Evolutionary conservation across 53 echinoderm and acorn worm genomes (phyloP), one percentile per base, ranked within the genome.

Genomic region (Holothuria scabra): DNA sequence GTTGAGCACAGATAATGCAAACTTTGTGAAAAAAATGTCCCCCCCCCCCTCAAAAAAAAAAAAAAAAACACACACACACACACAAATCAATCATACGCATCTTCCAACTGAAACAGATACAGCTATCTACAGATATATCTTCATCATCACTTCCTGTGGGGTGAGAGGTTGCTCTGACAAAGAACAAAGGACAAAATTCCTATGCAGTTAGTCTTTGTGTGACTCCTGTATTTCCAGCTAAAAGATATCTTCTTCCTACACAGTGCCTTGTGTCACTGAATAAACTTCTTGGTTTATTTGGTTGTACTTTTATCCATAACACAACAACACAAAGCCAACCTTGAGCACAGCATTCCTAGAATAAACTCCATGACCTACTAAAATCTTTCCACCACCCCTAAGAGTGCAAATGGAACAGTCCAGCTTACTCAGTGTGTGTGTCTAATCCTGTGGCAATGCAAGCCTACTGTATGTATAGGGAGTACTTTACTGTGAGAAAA

Each of bases 341-440:
- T 33, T 33, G 34, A 18, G 52, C 32, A 16, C 20, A 44, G 24
- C 11, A 35, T 72, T 72, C 72, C 48, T 46, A 25, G 72, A 72
- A 72, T 28, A 29, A 65, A 48, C 23, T 24, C 44, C 22, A 34
- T 3, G 48, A 11, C 41, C 41, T 41, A 41, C 11, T 23, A 31
- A 48, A 44, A 46, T 10, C 41, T 72, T 12, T 6, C 2, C 31
- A 31, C 31, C 28, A n/a, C 65, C 71, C 69, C 72, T 72, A 12
- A 13, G 21, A 44, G 24, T 46, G 4, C 12, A 24, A 71, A 41
- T 72, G 72, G 72, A 72, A 72, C 72, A 44, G 72, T 72, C 72
- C 72, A 72, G 72, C 72, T 72, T 72, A 72, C 72, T 72, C 72
- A 72, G 72, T 72, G 72, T 52, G 72, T 72, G 72, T 52, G 14